phyloP scores from a whole-genome alignment of 2,797 vertebrate species.

The Microhierax caerulescens region DNA sequence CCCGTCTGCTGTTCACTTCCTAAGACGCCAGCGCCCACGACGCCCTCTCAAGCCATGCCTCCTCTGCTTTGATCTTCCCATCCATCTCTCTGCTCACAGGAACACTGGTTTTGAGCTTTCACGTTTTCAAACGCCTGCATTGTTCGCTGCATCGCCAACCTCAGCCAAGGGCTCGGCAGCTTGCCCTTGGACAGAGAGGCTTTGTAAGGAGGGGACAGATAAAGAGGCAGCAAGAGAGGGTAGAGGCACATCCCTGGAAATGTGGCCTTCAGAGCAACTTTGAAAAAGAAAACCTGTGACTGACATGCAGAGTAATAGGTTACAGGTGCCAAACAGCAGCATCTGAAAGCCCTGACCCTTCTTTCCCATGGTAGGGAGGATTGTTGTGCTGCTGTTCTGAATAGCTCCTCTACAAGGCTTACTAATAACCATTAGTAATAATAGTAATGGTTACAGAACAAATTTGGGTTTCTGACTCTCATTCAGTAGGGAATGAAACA shows the following conservation, averaged over 20 bases:
- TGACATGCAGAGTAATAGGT: neutral
- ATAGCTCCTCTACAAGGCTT: neutral
- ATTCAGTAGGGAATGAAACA: neutral
- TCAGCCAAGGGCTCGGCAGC: neutral
- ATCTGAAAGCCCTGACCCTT: slow-evolving; percentile 6
- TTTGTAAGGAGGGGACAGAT: neutral
- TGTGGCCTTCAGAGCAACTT: neutral
- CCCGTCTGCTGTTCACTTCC: neutral
- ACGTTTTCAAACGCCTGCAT: neutral
- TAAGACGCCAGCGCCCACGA: neutral
- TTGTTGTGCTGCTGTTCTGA: neutral
- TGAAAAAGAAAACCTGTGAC: neutral
- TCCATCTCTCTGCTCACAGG: neutral
- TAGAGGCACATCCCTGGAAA: neutral
- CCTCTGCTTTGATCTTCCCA: neutral
- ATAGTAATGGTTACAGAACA: neutral
- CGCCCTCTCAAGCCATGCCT: neutral
- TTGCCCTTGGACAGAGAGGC: neutral
- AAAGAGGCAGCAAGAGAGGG: neutral
- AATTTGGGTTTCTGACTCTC: neutral
- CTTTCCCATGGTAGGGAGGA: neutral
- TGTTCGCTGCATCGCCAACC: neutral
- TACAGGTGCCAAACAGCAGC: neutral
- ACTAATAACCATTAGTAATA: neutral
- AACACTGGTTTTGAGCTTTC: neutral